Percentiles rank a stretch among this genome's conserved stretches.
These are phyloP conservation scores for Mactromeris polynyma DNA, from an alignment of 2,888 invertebrate genomes.

Conservation along the genomic window DNA sequence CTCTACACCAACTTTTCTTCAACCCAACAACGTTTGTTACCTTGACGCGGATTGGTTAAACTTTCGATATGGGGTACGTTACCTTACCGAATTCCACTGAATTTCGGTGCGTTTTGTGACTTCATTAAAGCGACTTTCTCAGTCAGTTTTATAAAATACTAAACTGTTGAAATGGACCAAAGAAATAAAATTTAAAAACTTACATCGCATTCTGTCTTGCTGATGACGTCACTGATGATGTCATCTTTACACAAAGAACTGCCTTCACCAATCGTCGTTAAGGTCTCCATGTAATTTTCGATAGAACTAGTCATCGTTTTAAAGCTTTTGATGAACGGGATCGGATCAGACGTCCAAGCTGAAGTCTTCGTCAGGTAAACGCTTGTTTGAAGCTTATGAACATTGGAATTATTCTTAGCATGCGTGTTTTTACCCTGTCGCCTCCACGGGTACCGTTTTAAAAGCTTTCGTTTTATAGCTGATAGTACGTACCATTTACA, in stretches of 20 bases:
- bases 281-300: neutral
- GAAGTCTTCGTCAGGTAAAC: neutral
- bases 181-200: neutral
- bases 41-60: too few relatives aligned
- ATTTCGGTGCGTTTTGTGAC: neutral
- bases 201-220: neutral
- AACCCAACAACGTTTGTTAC: too few relatives aligned
- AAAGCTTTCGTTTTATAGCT: neutral
- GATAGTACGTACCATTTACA: neutral
- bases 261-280: neutral
- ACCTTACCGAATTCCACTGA: neutral
- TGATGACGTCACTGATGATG: neutral
- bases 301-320: neutral
- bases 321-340: neutral
- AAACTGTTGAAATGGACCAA: neutral
- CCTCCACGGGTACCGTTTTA: neutral
- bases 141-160: neutral
- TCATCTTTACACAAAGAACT: neutral
- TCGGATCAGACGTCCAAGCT: neutral
- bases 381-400: neutral
- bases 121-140: neutral
- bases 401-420: neutral
- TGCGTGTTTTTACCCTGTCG: neutral
- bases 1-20: too few relatives aligned
- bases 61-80: neutral